Percentiles rank a stretch among this genome's conserved stretches.
Evolutionary conservation across 2,888 invertebrate genomes (phyloP).

Genomic region (Salpingus planirostris): DNA sequence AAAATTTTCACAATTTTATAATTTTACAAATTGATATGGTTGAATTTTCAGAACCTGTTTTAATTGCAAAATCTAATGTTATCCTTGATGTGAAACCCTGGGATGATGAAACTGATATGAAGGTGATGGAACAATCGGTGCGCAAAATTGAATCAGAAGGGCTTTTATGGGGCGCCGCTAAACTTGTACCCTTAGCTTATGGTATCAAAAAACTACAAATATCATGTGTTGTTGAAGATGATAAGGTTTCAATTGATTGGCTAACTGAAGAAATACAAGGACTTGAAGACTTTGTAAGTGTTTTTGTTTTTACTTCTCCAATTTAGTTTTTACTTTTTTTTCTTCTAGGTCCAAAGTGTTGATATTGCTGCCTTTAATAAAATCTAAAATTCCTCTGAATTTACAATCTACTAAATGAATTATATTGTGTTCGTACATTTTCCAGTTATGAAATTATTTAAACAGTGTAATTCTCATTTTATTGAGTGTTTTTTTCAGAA

Average conservation of each 20-base stretch:
- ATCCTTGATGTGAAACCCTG: slow-evolving; percentile 90
- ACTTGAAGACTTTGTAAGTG: slow-evolving; percentile 69
- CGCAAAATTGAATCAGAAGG: slow-evolving; percentile 74
- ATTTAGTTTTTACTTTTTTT: slow-evolving; percentile 10
- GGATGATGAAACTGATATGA: slow-evolving; percentile 92
- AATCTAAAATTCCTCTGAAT: too few species aligned
- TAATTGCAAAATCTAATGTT: slow-evolving; percentile 92
- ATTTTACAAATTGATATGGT: slow-evolving; percentile 3
- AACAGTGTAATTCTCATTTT: too few species aligned
- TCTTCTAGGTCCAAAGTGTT: slow-evolving; percentile 71
- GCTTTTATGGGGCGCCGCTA: slow-evolving; percentile 88
- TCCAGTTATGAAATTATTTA: too few species aligned
- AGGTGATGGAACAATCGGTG: slow-evolving; percentile 69
- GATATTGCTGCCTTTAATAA: slow-evolving; percentile 96
- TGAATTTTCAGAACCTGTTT: slow-evolving; percentile 56
- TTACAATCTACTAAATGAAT: too few species aligned
- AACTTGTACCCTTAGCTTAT: slow-evolving; percentile 84
- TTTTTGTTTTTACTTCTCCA: slow-evolving; percentile 1
- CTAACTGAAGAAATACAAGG: slow-evolving; percentile 79
- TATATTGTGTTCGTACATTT: too few species aligned
- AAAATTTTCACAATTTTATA: slow-evolving; percentile 1
- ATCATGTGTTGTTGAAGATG: slow-evolving; percentile 88
- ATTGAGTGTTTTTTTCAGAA: too few species aligned
- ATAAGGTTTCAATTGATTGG: slow-evolving; percentile 86
- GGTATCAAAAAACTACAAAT: slow-evolving; percentile 91